Base-by-base conservation (phyloP, 2,888 invertebrate species). In the Patella pellucida region DNA sequence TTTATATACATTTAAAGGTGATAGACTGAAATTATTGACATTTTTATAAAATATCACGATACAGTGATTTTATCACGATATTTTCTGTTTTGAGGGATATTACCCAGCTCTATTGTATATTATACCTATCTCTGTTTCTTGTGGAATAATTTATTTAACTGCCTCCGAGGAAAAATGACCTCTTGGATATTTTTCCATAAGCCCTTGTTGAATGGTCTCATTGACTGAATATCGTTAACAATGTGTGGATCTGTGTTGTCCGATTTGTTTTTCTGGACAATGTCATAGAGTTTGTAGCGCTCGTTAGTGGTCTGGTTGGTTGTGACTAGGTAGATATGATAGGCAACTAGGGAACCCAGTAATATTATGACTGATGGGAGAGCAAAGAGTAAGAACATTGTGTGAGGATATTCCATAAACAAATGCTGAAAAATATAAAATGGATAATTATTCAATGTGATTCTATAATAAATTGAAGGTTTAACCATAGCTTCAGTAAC, bases 221-320 rank as follows among this genome's bases (percentile, higher is more conserved):
- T 14, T 9, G 23, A 41, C 16, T 72, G 15, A 5, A 51, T 15
- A 67, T 54, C 62, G 51, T 54, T 70, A 50, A 67, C 50, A 19
- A 14, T 52, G 11, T 52, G 15, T 11, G 31, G 5, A 15, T 74
- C 19, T 41, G 56, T 69, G 14, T 19, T 69, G 15, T 74, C 69
- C 1, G 27, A 31, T 31, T 69, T 52, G 27, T 70, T 56, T 27
- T 23, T 54, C 69, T 31, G 54, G 23, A 51, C 69, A 1, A 74
- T 19, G 52, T 54, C 52, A 19, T 74, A 68, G 62, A 81, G 70
- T 78, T 89, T 89, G 81, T 89, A 86, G 51, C 88, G 81, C 77
- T 90, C 90, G 73, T 90, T 90, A 41, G 89, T 90, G 7, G 90
- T 90, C 77, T 89, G 87, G 79, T 90, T 90, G 69, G 80, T 84